A percentile compares a stretch with the other conserved stretches of the same genome.
These are phyloP conservation scores for Drosophila melanica DNA, from an alignment of 1,140 invertebrate genomes.

Conservation along the genomic window DNA sequence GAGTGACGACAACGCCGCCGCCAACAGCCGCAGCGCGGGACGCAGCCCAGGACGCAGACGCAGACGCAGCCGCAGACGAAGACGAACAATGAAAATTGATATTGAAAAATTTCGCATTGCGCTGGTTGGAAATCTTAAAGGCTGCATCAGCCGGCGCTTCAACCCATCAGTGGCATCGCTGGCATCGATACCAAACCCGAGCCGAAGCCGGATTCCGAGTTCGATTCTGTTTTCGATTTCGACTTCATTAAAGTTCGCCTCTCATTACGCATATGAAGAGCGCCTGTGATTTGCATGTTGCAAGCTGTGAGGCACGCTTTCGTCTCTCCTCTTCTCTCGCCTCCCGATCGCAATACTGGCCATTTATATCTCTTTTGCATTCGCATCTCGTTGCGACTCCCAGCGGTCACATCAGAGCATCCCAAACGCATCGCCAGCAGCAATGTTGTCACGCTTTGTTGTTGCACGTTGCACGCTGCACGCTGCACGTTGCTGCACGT, in stretches of 20 bases:
- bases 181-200: slow-evolving; percentile 29
- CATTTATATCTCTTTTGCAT: not conserved
- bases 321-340: too few species aligned
- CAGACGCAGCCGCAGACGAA: not conserved
- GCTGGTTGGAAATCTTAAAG: slow-evolving; percentile 66
- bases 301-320: not conserved
- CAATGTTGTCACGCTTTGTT: slow-evolving; percentile 48
- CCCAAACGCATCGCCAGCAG: slow-evolving; percentile 48
- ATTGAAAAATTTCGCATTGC: slow-evolving; percentile 57
- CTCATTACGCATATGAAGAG: slow-evolving; percentile 74
- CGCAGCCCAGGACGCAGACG: not conserved
- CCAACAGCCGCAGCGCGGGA: not conserved
- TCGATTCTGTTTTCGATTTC: slow-evolving; percentile 20
- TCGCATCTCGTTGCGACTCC: slow-evolving; percentile 24
- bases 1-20: slow-evolving; percentile 64
- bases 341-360: not conserved
- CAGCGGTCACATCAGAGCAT: slow-evolving; percentile 49
- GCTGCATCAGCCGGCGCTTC: slow-evolving; percentile 46
- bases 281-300: slow-evolving; percentile 32
- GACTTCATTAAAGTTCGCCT: slow-evolving; percentile 44
- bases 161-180: slow-evolving; percentile 40
- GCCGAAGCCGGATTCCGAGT: slow-evolving; percentile 2
- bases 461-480: slow-evolving; percentile 26
- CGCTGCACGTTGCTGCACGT: slow-evolving; percentile 14
- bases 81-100: slow-evolving; percentile 76